Percentiles rank a stretch among this genome's conserved stretches.
phyloP scores from a whole-genome alignment of 2,113 vertebrate genomes.

The Vidua macroura region DNA sequence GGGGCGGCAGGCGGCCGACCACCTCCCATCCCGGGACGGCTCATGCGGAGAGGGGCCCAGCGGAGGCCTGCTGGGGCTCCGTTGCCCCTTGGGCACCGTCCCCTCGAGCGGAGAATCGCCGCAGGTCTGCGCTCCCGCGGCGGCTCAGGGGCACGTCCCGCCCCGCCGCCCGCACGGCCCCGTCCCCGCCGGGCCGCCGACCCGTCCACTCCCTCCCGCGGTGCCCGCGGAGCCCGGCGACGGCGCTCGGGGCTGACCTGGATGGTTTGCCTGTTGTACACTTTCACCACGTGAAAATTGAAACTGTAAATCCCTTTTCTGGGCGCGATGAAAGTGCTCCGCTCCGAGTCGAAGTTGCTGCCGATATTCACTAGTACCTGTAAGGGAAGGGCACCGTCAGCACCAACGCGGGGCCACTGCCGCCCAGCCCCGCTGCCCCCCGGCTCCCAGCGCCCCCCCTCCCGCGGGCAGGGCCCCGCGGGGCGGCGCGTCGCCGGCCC shows the following conservation, averaged over 20 bases:
- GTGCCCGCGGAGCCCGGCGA: not conserved
- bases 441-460: not conserved
- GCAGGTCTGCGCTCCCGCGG: not conserved
- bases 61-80: not conserved
- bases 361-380: conserved; percentile 96
- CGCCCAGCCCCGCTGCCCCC: not conserved
- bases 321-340: conserved; percentile 93
- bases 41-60: not conserved
- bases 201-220: not conserved
- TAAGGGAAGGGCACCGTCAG: not conserved
- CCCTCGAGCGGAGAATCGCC: not conserved
- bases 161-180: not conserved
- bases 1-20: not conserved
- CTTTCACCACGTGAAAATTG: conserved; percentile 98
- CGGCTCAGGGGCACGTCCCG: not conserved
- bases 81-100: not conserved
- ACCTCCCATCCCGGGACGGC: not conserved
- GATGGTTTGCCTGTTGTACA: conserved; percentile 98
- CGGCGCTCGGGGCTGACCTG: conserved; percentile 79
- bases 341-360: conserved; percentile 91
- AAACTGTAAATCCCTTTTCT: conserved; percentile 99
- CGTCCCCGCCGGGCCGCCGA: not conserved
- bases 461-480: no score
- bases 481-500: no score
- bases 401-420: not conserved